Evolutionary conservation across 2,797 vertebrate genomes (phyloP), one percentile per base, ranked within the genome.

Genomic region (Acipenser transmontanus): DNA sequence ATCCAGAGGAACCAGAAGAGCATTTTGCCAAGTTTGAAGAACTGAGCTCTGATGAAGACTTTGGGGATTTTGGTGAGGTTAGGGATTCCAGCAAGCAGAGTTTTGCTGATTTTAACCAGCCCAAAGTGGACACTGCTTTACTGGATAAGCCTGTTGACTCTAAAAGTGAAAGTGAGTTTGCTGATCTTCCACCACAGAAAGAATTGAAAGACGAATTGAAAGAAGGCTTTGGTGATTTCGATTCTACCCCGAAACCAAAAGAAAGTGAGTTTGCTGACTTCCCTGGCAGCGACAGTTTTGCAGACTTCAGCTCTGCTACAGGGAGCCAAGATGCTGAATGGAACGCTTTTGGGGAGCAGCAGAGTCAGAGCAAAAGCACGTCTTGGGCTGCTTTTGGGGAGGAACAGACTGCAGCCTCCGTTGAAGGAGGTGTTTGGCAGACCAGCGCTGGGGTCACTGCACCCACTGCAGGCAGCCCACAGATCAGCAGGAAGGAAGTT

Each of bases 251-350:
- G 82, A 79, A 87, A 82, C 72, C 34, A 59, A 78, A 76, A 63
- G 83, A 82, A 0, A 71, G 50, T 49, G 79, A 80, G 68, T 76
- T 79, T 6, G 81, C 74, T 71, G 81, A 75, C 80, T 91, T 95
- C 77, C 93, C 91, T 57, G 89, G 88, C 20, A 91, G 90, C 0
- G 95, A 98, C 59, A 95, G 97, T 80, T 99, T 99, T 86, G 94
- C 97, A 0, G 95, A 97, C 76, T 99, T 99, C 81, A 95, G 93
- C 84, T 93, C 94, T 1, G 94, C 93, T 7, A 84, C 86, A n/a
- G 85, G 81, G 64, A 85, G 77, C 66, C 79, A 74, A 12, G 80
- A 73, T 67, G 47, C 71, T 0, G 93, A 87, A 6, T 99, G 97
- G 96, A 90, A 88, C 64, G 91, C 86, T 51, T 99, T 99, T 72